Conservation (phyloP, 2,113 vertebrate genomes). For the Nesospiza acunhae region DNA sequence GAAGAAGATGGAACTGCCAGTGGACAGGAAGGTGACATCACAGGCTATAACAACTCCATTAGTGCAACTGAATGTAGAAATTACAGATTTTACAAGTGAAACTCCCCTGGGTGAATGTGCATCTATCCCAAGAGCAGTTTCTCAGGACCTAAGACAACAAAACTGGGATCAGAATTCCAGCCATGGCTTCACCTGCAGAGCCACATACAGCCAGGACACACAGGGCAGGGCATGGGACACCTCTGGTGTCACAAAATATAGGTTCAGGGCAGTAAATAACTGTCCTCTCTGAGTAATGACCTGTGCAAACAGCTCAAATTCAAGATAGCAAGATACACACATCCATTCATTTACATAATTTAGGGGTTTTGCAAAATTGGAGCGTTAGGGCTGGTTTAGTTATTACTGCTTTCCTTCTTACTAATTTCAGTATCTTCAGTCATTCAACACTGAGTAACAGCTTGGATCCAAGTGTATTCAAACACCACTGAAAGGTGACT, state of each 20-base stretch:
- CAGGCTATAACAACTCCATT: background rate
- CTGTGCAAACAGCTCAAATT: background rate
- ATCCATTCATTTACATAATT: background rate
- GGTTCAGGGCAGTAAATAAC: background rate
- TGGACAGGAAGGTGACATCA: background rate
- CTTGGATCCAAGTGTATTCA: background rate
- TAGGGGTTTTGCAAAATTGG: background rate
- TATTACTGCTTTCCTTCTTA: background rate
- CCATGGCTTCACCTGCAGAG: background rate
- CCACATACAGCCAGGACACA: background rate
- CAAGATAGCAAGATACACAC: background rate
- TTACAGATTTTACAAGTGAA: background rate
- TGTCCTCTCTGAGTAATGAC: background rate
- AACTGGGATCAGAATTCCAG: background rate
- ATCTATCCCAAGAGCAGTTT: background rate
- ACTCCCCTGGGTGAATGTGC: background rate
- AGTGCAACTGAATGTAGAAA: background rate
- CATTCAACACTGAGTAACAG: background rate
- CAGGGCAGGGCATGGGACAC: accelerated
- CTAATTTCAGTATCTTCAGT: background rate
- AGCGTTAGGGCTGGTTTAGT: background rate
- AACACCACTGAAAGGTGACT: background rate
- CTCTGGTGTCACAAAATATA: background rate
- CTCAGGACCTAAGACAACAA: background rate
- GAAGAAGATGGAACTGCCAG: background rate